These are phyloP conservation scores for Epicauta chinensis DNA, from an alignment of 1,140 invertebrate species.

Conservation along the genomic window DNA sequence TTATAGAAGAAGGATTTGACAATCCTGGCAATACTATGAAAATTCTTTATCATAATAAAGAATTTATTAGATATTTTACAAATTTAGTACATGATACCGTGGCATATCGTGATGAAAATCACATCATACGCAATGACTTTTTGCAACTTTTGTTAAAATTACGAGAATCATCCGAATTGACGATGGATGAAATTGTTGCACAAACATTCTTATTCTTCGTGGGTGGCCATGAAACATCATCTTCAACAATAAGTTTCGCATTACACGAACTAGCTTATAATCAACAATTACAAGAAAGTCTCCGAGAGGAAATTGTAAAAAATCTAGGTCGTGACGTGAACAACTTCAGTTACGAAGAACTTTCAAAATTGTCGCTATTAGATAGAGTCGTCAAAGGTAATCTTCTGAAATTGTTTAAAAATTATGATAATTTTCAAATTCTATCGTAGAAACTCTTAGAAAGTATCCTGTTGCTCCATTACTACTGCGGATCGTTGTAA, in stretches of 20 bases:
- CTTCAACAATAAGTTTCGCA: slow-evolving; percentile 48
- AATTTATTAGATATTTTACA: slow-evolving; percentile 44
- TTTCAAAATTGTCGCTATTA: slow-evolving; percentile 48
- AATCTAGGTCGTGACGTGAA: slow-evolving; percentile 41
- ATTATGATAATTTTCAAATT: neutral
- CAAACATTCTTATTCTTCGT: slow-evolving; percentile 53
- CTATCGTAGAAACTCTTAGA: slow-evolving; percentile 39
- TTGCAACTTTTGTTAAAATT: slow-evolving; percentile 48
- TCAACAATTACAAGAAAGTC: slow-evolving; percentile 48
- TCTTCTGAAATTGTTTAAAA: no score
- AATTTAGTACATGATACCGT: slow-evolving; percentile 42
- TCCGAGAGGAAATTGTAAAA: slow-evolving; percentile 49
- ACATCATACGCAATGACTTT: slow-evolving; percentile 46
- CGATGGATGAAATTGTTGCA: slow-evolving; percentile 43
- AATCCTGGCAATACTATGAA: slow-evolving; percentile 4
- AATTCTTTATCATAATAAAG: neutral
- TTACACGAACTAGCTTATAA: slow-evolving; percentile 51
- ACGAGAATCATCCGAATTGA: slow-evolving; percentile 18
- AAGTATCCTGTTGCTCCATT: slow-evolving; percentile 45
- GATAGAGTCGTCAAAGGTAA: slow-evolving; percentile 41
- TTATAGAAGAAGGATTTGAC: neutral
- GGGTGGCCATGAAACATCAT: slow-evolving; percentile 61
- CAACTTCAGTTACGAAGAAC: slow-evolving; percentile 46
- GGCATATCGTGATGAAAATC: slow-evolving; percentile 43
- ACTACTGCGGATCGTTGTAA: slow-evolving; percentile 41